phyloP scores from a whole-genome alignment of 2,113 vertebrate species.

The Rostratula benghalensis region DNA sequence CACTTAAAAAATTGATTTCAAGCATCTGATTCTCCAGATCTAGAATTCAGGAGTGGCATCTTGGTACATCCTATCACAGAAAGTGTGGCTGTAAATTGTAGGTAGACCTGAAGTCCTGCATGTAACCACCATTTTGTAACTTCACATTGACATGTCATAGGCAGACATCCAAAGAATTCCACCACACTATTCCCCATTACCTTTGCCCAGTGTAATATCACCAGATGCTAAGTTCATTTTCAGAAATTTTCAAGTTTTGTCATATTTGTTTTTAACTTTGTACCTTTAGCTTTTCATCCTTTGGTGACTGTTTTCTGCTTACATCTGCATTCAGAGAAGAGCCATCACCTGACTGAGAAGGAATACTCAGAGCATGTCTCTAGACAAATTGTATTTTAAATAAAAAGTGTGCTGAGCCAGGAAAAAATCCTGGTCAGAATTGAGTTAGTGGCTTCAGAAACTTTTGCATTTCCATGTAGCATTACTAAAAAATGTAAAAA shows the following conservation, averaged over 20 bases:
- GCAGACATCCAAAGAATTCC: neutral
- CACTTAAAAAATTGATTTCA: neutral
- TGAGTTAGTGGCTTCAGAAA: neutral
- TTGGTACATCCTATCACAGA: neutral
- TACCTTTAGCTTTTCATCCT: neutral
- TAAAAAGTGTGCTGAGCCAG: neutral
- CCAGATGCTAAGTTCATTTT: neutral
- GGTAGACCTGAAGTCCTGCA: neutral
- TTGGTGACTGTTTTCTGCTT: neutral
- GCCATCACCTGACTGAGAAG: neutral
- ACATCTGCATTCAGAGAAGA: neutral
- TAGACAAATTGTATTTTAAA: neutral
- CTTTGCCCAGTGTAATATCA: neutral
- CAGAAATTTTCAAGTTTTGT: neutral
- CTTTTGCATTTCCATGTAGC: neutral
- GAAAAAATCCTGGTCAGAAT: neutral
- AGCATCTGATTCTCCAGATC: neutral
- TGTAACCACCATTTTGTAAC: neutral
- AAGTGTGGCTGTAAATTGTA: neutral
- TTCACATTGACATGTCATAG: neutral
- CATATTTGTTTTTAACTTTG: neutral
- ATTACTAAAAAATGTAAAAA: neutral
- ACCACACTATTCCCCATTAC: neutral
- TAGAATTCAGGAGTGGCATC: neutral
- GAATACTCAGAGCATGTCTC: neutral